Evolutionary conservation across 2,113 vertebrate genomes (phyloP), one percentile per base, ranked within the genome.

Genomic region (Pholis gunnellus): DNA sequence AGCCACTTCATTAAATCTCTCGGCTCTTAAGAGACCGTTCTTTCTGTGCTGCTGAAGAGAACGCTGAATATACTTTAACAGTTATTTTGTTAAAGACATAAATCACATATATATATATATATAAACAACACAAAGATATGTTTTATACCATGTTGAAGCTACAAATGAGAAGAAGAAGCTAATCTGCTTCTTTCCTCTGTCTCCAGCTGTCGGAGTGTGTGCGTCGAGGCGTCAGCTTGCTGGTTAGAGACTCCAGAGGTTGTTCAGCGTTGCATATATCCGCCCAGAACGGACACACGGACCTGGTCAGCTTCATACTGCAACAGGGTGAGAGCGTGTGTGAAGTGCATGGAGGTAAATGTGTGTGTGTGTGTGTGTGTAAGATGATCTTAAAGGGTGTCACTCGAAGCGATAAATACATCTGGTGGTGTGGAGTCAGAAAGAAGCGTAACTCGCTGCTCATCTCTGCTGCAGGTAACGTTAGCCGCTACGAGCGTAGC

Each of bases 201-300:
- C 56, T 48, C 0, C 91, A 99, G 98, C 91, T 99, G 89, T 96
- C 96, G 36, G 96, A 97, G 85, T 97, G 95, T 77, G 96, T 96
- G 88, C 94, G 94, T 86, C 95, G 95, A 31, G 97, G 97, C 85
- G 95, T 97, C 89, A 98, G 96, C 86, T 84, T 99, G 88, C 86
- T 98, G 93, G 97, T 97, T 72, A 93, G 96, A 93, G 96, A 97
- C 93, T 94, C 96, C 0, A 95, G 93, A 42, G 97, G 96, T 63
- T 96, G 96, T 83, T 97, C 97, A 1, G 95, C 96, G n/a, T 92
- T 99, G 79, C 98, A 99, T 89, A 89, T 96, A 0, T 96, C 98
- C 46, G 96, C 97, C 44, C 97, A 96, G 92, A 95, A 94, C 0
- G 98, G 97, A 72, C 96, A 97, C 1, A 9, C 95, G 0, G 95